A percentile compares a stretch with the other conserved stretches of the same genome.
Conservation (phyloP, 2,113 vertebrate genomes). For the Grammomys surdaster region DNA sequence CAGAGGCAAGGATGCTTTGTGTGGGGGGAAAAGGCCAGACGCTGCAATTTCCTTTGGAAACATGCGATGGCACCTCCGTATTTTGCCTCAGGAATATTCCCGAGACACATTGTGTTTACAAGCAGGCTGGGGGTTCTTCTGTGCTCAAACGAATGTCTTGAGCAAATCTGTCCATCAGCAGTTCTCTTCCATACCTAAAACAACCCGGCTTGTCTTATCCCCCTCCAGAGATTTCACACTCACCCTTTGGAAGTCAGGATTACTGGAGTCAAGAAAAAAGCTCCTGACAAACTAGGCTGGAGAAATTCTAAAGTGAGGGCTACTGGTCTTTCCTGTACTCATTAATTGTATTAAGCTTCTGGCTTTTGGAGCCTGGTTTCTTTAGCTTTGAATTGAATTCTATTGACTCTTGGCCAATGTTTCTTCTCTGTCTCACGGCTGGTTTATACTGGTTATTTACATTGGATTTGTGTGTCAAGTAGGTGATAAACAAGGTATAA, state of each 20-base stretch:
- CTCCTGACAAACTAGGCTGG: background rate
- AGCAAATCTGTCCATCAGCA: background rate
- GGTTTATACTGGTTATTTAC: background rate
- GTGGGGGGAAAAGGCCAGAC: background rate
- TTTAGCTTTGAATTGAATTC: conserved; percentile 32
- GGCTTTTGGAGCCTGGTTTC: background rate
- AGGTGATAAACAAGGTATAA: background rate
- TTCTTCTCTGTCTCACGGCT: conserved; percentile 17
- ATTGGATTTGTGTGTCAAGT: background rate
- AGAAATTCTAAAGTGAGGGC: background rate
- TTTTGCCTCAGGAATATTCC: background rate
- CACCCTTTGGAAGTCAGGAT: background rate
- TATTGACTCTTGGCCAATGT: background rate
- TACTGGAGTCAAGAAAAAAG: background rate
- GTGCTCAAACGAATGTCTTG: background rate
- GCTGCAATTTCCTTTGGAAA: background rate
- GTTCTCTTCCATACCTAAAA: background rate
- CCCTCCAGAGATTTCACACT: background rate
- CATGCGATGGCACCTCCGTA: background rate
- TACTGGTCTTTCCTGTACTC: background rate
- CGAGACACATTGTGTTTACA: background rate
- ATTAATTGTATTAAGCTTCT: background rate
- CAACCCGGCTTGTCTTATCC: background rate
- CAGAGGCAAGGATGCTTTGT: conserved; percentile 22
- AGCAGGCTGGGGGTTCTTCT: background rate